Evolutionary conservation across 2,113 vertebrate genomes (phyloP).

Genomic region (Oreochromis aureus): DNA sequence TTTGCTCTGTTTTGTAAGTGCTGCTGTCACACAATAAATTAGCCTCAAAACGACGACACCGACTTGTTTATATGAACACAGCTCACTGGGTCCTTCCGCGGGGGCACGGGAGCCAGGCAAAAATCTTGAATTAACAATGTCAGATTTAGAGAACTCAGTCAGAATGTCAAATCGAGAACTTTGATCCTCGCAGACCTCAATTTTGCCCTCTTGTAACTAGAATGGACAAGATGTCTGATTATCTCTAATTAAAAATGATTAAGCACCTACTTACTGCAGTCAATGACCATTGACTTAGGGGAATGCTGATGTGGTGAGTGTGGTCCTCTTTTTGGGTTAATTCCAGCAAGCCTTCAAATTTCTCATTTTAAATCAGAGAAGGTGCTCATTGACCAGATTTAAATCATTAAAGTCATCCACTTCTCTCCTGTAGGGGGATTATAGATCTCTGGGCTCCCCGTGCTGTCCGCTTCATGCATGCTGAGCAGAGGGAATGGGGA

Average conservation of each 20-base stretch:
- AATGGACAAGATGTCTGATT: slow-evolving; percentile 77
- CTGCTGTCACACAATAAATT: slow-evolving; percentile 9
- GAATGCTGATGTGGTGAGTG: slow-evolving; percentile 70
- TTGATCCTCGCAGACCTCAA: slow-evolving; percentile 49
- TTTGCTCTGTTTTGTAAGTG: neutral
- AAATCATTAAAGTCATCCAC: slow-evolving; percentile 72
- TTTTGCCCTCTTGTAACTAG: slow-evolving; percentile 56
- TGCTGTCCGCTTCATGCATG: slow-evolving; percentile 52
- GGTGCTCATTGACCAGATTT: slow-evolving; percentile 70
- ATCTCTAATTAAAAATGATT: slow-evolving; percentile 81
- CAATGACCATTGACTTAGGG: slow-evolving; percentile 72
- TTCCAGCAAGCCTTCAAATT: slow-evolving; percentile 69
- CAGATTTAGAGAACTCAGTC: slow-evolving; percentile 41
- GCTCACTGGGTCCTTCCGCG: neutral
- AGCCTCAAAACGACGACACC: neutral
- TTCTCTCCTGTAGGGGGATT: slow-evolving; percentile 64
- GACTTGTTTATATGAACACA: neutral
- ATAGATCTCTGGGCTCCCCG: slow-evolving; percentile 59
- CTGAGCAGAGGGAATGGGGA: slow-evolving; percentile 53
- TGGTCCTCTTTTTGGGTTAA: slow-evolving; percentile 44
- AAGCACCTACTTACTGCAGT: slow-evolving; percentile 74
- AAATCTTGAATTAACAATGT: slow-evolving; percentile 32
- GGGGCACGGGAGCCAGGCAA: neutral
- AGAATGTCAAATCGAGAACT: slow-evolving; percentile 51
- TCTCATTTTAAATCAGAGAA: slow-evolving; percentile 69